These are phyloP conservation scores for Macaria liturata DNA, from an alignment of 2,888 invertebrate genomes.

Conservation along the genomic window DNA sequence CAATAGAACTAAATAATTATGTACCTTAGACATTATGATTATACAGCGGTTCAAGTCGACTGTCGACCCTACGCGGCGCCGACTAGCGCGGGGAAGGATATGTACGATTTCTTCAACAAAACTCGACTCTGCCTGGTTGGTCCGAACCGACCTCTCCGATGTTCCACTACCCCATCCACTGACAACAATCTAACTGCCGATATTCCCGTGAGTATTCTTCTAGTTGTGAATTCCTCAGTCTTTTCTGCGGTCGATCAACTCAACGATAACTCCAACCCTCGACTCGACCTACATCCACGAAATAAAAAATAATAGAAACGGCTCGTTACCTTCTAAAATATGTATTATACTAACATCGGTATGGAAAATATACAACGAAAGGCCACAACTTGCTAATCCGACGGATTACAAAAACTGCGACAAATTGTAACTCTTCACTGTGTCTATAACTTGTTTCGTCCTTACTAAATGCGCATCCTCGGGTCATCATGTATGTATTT, in stretches of 20 bases:
- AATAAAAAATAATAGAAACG: constrained; percentile 55
- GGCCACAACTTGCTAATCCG: constrained; percentile 51
- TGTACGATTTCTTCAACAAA: constrained; percentile 75
- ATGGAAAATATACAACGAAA: constrained; percentile 78
- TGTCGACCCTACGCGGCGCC: constrained; percentile 45
- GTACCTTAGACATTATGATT: constrained; percentile 81
- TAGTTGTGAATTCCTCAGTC: constrained; percentile 74
- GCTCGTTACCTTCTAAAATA: constrained; percentile 62
- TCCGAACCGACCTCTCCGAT: constrained; percentile 70
- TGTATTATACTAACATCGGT: constrained; percentile 78
- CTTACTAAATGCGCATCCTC: constrained; percentile 53
- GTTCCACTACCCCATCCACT: constrained; percentile 56
- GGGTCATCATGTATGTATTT: constrained; percentile 29
- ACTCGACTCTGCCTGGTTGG: constrained; percentile 62
- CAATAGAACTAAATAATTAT: constrained; percentile 80
- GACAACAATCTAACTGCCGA: constrained; percentile 64
- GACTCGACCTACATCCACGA: constrained; percentile 52
- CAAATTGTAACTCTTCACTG: constrained; percentile 58
- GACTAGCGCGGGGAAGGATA: constrained; percentile 72
- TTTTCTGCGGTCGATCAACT: constrained; percentile 74
- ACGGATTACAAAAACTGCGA: constrained; percentile 41
- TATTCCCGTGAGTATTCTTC: constrained; percentile 74
- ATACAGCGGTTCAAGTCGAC: constrained; percentile 63
- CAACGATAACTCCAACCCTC: constrained; percentile 59
- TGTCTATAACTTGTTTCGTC: constrained; percentile 42